Evolutionary conservation across 1,140 invertebrate species (phyloP).

Genomic region (Philotrypesis tridentata): DNA sequence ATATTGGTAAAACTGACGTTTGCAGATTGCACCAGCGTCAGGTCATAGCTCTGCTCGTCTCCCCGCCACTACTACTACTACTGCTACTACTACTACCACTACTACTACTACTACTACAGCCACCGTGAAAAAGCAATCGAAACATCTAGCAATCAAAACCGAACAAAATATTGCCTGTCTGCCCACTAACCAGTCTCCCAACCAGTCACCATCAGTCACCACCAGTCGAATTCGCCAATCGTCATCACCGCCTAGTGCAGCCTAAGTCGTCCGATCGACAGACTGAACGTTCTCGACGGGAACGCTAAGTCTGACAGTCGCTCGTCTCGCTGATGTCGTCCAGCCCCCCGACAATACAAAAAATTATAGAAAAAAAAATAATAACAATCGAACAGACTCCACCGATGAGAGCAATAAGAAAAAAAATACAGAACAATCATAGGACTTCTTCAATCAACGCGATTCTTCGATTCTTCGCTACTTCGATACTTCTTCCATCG

Average conservation of each 20-base stretch:
- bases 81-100: constrained; percentile 52
- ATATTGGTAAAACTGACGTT: constrained; percentile 73
- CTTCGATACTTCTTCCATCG: constrained; percentile 60
- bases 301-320: constrained; percentile 58
- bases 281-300: constrained; percentile 66
- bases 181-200: constrained; percentile 74
- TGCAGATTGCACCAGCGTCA: constrained; percentile 74
- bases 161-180: constrained; percentile 72
- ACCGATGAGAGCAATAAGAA: constrained; percentile 65
- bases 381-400: constrained; percentile 64
- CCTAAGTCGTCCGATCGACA: constrained; percentile 68
- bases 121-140: constrained; percentile 68
- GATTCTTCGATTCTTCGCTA: constrained; percentile 38
- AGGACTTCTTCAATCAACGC: constrained; percentile 42
- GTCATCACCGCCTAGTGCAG: constrained; percentile 61
- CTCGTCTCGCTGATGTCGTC: constrained; percentile 52
- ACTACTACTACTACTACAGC: constrained; percentile 57
- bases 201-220: constrained; percentile 71
- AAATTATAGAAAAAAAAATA: constrained; percentile 56
- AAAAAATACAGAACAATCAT: constrained; percentile 31
- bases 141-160: constrained; percentile 68
- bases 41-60: constrained; percentile 73
- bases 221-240: constrained; percentile 54
- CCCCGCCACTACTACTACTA: constrained; percentile 73
- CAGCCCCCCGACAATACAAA: constrained; percentile 18